Evolutionary conservation across 1,140 invertebrate genomes (phyloP).

Genomic region (Drosophila truncata): DNA sequence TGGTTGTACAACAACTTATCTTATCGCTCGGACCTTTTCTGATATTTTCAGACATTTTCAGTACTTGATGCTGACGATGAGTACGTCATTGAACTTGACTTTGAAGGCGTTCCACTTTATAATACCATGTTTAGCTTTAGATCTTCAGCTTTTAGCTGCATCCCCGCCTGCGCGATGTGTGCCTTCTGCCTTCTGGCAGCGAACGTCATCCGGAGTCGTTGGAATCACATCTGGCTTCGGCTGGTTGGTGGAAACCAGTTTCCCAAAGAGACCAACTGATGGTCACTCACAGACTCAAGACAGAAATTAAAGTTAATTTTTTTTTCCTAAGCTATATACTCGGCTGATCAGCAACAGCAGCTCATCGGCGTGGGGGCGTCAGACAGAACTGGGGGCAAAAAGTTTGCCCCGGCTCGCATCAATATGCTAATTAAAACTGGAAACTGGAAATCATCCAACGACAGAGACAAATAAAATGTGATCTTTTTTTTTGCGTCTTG

Average conservation of each 20-base stretch:
- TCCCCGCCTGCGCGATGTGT: constrained; percentile 19
- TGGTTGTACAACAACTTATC: constrained; percentile 42
- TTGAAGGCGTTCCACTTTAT: constrained; percentile 65
- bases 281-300: constrained; percentile 31
- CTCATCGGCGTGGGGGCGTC: constrained; percentile 38
- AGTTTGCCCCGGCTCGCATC: constrained; percentile 43
- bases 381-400: constrained; percentile 43
- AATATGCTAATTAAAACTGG: constrained; percentile 63
- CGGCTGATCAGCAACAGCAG: constrained; percentile 11
- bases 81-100: constrained; percentile 68
- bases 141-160: constrained; percentile 45
- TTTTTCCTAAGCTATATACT: constrained; percentile 10
- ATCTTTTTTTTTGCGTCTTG: constrained; percentile 38
- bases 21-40: constrained; percentile 54
- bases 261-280: constrained; percentile 36
- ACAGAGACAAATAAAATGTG: constrained; percentile 40
- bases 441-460: constrained; percentile 54
- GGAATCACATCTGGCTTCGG: constrained; percentile 45
- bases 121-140: constrained; percentile 60
- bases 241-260: constrained; percentile 36
- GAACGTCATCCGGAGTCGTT: constrained; percentile 36
- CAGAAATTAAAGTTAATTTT: constrained; percentile 52
- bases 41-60: constrained; percentile 38
- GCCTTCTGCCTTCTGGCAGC: constrained; percentile 32
- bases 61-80: constrained; percentile 51